Percentiles rank a stretch among this genome's conserved stretches.
Conservation (phyloP, 1,140 invertebrate species). For the Drosophila nannoptera region DNA sequence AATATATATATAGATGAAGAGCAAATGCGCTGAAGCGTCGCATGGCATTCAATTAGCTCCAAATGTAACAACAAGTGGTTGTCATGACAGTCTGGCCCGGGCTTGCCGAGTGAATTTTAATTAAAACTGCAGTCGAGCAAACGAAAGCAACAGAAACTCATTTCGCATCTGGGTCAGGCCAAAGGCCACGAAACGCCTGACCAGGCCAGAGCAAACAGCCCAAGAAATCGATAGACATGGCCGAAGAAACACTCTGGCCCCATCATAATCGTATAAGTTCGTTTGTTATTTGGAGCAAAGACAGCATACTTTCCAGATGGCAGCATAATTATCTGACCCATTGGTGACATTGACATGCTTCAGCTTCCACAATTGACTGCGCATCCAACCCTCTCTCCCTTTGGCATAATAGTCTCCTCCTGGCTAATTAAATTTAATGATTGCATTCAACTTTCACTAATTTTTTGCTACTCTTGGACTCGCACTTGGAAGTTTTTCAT, state of each 20-base stretch:
- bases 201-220: neutral
- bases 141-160: slow-evolving; percentile 28
- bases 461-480: neutral
- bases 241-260: neutral
- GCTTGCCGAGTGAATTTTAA: slow-evolving; percentile 34
- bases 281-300: slow-evolving; percentile 65
- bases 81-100: slow-evolving; percentile 1
- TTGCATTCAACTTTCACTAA: slow-evolving; percentile 55
- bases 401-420: slow-evolving; percentile 31
- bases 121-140: slow-evolving; percentile 27
- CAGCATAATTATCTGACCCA: slow-evolving; percentile 63
- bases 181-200: slow-evolving; percentile 44
- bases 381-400: slow-evolving; percentile 6
- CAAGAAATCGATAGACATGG: slow-evolving; percentile 15
- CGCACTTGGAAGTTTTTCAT: slow-evolving; percentile 37
- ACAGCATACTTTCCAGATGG: slow-evolving; percentile 29
- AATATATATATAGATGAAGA: neutral
- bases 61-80: slow-evolving; percentile 24
- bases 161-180: slow-evolving; percentile 47
- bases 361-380: slow-evolving; percentile 22
- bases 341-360: slow-evolving; percentile 70
- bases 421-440: slow-evolving; percentile 69
- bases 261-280: slow-evolving; percentile 59
- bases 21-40: neutral
- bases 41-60: slow-evolving; percentile 20